Conservation (phyloP, 2,797 vertebrate species). For the Tarsius wallacei region DNA sequence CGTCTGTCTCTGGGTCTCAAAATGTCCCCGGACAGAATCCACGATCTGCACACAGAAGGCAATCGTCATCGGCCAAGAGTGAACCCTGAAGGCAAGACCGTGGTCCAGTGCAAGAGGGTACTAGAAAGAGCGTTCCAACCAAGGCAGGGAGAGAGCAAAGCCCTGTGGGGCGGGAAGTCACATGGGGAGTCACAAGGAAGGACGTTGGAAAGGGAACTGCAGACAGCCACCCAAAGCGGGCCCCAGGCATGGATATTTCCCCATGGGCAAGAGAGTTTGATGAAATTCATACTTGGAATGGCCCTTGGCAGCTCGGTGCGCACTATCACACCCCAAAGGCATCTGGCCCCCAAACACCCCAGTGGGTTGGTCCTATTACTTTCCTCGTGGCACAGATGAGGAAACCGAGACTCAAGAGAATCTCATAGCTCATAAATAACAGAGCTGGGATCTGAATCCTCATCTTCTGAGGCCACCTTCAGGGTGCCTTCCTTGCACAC, state of each 20-base stretch:
- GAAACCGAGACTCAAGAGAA: fast-evolving
- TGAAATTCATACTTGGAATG: fast-evolving
- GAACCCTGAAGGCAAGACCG: neutral
- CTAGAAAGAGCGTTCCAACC: neutral
- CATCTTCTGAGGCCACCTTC: neutral
- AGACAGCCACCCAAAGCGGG: neutral
- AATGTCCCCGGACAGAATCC: no score
- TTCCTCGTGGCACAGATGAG: neutral
- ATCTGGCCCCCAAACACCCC: fast-evolving
- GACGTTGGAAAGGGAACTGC: neutral
- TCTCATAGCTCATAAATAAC: neutral
- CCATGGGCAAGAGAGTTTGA: no score
- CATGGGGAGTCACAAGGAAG: neutral
- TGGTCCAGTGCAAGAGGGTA: neutral
- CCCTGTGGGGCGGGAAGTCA: fast-evolving
- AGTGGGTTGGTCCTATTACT: fast-evolving
- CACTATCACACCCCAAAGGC: neutral
- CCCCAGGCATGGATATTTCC: fast-evolving
- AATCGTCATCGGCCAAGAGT: fast-evolving
- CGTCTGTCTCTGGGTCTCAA: fast-evolving
- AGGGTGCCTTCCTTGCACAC: neutral
- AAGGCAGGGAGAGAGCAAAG: fast-evolving
- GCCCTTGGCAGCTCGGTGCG: fast-evolving
- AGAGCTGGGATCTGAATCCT: neutral
- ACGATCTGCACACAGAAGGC: fast-evolving